Conservation (phyloP, 2,888 invertebrate genomes). For the Lochmaea crataegi region DNA sequence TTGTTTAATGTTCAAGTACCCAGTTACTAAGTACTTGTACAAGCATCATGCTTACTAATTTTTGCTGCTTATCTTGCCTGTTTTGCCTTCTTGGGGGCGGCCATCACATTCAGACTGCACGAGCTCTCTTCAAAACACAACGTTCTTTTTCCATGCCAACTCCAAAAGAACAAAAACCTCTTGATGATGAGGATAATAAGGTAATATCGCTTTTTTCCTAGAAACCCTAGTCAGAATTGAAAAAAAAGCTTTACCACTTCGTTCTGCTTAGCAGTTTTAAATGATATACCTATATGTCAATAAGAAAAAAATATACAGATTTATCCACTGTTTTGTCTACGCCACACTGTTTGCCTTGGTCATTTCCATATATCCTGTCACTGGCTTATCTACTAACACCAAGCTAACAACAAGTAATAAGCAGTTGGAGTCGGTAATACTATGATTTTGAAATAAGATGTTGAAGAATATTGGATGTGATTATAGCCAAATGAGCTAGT, state of each 20-base stretch:
- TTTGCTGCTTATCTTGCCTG: slow-evolving; percentile 63
- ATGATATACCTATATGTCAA: background rate
- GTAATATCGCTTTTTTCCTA: slow-evolving; percentile 55
- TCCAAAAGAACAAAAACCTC: slow-evolving; percentile 78
- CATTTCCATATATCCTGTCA: background rate
- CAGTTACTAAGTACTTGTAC: slow-evolving; percentile 57
- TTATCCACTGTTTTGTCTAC: background rate
- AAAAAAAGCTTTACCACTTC: slow-evolving; percentile 2
- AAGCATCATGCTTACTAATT: slow-evolving; percentile 58
- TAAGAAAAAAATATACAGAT: background rate
- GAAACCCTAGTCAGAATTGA: background rate
- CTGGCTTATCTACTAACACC: too few relatives aligned
- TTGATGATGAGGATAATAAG: slow-evolving; percentile 63
- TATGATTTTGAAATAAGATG: background rate
- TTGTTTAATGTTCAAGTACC: slow-evolving; percentile 55
- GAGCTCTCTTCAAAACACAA: slow-evolving; percentile 91
- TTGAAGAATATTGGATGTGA: background rate
- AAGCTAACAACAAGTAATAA: too few relatives aligned
- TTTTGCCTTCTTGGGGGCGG: slow-evolving; percentile 61
- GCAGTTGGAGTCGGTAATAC: too few relatives aligned
- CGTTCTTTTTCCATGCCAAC: slow-evolving; percentile 93
- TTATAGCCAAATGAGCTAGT: background rate
- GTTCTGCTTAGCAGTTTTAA: slow-evolving; percentile 28
- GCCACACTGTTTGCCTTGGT: background rate
- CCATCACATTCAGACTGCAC: slow-evolving; percentile 68